Evolutionary conservation across 2,888 invertebrate genomes (phyloP).

Genomic region (Dendrolimus houi): DNA sequence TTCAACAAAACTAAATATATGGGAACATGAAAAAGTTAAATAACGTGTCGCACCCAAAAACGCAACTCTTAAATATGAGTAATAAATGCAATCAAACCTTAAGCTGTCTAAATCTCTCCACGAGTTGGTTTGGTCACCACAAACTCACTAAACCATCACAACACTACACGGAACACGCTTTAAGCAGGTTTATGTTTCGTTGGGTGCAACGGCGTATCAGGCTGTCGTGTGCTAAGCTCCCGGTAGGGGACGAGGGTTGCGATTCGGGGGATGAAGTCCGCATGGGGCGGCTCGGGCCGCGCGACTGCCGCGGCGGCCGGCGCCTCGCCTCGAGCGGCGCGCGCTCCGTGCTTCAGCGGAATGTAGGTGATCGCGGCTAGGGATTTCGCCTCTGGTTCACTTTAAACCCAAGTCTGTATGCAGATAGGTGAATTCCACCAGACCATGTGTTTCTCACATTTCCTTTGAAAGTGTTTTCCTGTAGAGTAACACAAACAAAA

Average conservation of each 20-base stretch:
- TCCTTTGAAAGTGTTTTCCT: too few relatives aligned
- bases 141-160: slow-evolving; percentile 29
- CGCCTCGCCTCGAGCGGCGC: slow-evolving; percentile 10
- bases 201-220: slow-evolving; percentile 4
- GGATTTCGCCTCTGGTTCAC: too few relatives aligned
- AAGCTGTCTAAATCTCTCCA: not conserved
- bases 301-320: slow-evolving; percentile 33
- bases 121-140: not conserved
- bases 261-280: slow-evolving; percentile 4
- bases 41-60: too few relatives aligned
- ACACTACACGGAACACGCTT: slow-evolving; percentile 29
- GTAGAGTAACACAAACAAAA: too few relatives aligned
- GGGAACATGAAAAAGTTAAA: too few relatives aligned
- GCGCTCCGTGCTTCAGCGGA: slow-evolving; percentile 4
- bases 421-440: too few relatives aligned
- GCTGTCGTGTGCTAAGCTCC: slow-evolving; percentile 4
- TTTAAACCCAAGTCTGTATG: too few relatives aligned
- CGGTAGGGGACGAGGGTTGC: slow-evolving; percentile 5
- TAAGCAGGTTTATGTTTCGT: slow-evolving; percentile 2
- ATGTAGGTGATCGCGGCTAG: too few relatives aligned
- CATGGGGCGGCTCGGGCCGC: slow-evolving; percentile 41
- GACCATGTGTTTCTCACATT: too few relatives aligned
- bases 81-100: not conserved
- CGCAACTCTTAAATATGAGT: too few relatives aligned
- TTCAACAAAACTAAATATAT: not conserved